phyloP scores from a whole-genome alignment of 2,113 vertebrate species.

The Chascanopsetta lugubris region DNA sequence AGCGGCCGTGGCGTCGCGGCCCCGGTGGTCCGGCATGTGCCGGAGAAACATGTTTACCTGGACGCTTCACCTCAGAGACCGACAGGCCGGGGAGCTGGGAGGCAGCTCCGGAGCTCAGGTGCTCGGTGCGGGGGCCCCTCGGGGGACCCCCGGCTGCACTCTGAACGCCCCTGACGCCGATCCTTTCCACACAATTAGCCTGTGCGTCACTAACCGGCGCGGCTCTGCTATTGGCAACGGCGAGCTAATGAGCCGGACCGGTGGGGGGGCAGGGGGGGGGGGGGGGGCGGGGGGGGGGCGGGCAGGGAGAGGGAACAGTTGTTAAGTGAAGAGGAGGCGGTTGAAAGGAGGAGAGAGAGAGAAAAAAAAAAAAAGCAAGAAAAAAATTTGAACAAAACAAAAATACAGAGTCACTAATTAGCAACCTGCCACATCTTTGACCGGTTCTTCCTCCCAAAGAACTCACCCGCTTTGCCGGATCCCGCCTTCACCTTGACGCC shows the following conservation, averaged over 20 bases:
- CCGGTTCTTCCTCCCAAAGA: conserved; percentile 1
- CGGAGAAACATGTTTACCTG: conserved; percentile 80
- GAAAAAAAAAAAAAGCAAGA: conserved; percentile 38
- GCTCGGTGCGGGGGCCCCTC: conserved; percentile 50
- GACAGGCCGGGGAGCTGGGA: conserved; percentile 75
- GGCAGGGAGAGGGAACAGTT: conserved; percentile 28
- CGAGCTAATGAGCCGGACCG: conserved; percentile 82
- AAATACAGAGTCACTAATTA: conserved; percentile 78
- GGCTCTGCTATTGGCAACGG: conserved; percentile 81
- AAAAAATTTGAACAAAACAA: conserved; percentile 59
- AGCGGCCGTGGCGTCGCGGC: background rate
- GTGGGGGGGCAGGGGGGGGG: no score
- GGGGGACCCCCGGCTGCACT: conserved; percentile 61
- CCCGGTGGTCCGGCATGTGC: conserved; percentile 45
- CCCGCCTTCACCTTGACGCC: conserved; percentile 69
- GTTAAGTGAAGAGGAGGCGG: conserved; percentile 52
- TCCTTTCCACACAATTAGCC: conserved; percentile 83
- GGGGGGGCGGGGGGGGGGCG: no score
- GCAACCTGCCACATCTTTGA: conserved; percentile 60
- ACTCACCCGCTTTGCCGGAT: conserved; percentile 76
- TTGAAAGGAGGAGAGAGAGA: conserved; percentile 50
- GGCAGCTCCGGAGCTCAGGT: conserved; percentile 77
- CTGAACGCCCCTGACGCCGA: conserved; percentile 71
- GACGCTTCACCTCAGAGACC: conserved; percentile 81
- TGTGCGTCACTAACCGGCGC: conserved; percentile 78